A percentile compares a stretch with the other conserved stretches of the same genome.
Evolutionary conservation across 1,140 invertebrate species (phyloP).

Genomic region (Matsumurasca onukii): DNA sequence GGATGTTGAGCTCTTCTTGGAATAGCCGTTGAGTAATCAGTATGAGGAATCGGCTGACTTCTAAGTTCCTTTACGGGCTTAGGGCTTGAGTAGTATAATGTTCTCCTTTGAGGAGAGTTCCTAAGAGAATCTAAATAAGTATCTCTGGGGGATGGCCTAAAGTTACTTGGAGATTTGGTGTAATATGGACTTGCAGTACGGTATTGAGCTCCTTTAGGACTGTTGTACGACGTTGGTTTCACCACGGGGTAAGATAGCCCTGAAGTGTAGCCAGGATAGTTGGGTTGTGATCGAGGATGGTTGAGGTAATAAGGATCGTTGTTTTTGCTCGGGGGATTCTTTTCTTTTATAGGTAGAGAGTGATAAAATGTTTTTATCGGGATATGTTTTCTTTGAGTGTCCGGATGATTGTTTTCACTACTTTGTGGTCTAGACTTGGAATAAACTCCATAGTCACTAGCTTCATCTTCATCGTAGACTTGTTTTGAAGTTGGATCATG

Average conservation of each 20-base stretch:
- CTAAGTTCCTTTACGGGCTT: not conserved
- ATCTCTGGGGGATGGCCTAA: conserved; percentile 22
- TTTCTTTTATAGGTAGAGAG: not conserved
- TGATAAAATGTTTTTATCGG: no score
- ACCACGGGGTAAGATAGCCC: not conserved
- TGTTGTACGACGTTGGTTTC: not conserved
- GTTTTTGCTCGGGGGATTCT: not conserved
- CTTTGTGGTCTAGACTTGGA: no score
- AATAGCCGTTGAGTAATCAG: conserved; percentile 6
- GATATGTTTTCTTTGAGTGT: no score
- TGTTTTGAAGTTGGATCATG: no score
- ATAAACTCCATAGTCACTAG: no score
- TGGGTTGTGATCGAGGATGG: not conserved
- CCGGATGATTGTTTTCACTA: no score
- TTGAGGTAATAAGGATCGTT: no score
- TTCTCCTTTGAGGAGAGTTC: not conserved
- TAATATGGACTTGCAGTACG: not conserved
- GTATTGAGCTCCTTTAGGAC: not conserved
- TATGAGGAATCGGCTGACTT: conserved; percentile 5
- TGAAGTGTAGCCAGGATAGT: not conserved
- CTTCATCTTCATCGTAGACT: no score
- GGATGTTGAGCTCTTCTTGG: not conserved
- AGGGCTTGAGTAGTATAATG: not conserved
- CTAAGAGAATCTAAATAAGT: not conserved
- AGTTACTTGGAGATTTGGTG: not conserved